Conservation (phyloP, 30 jellyfish, hydroid and myxozoan species). For the Chrysaora quinquecirrha region DNA sequence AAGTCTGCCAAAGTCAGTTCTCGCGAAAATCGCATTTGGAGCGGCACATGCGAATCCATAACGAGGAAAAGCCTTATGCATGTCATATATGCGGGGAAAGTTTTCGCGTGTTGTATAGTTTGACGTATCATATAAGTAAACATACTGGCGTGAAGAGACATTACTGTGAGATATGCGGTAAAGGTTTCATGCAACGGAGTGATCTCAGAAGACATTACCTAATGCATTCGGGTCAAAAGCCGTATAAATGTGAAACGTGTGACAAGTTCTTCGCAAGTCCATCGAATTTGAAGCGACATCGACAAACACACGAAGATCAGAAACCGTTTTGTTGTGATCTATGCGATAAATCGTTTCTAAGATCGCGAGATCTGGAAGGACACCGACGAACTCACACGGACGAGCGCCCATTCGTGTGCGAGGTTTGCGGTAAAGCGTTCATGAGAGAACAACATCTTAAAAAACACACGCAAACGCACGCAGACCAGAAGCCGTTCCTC, state of each 20-base stretch:
- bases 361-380: slow-evolving; percentile 49
- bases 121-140: slow-evolving; percentile 47
- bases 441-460: slow-evolving; percentile 49
- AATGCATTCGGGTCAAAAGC: slow-evolving; percentile 65
- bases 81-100: slow-evolving; percentile 65
- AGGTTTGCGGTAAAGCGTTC: slow-evolving; percentile 56
- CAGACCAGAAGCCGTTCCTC: slow-evolving; percentile 43
- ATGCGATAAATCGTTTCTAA: slow-evolving; percentile 43
- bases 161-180: slow-evolving; percentile 38
- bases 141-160: slow-evolving; percentile 65
- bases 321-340: slow-evolving; percentile 48
- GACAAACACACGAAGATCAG: slow-evolving; percentile 41
- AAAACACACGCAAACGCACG: slow-evolving; percentile 59
- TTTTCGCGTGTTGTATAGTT: slow-evolving; percentile 62
- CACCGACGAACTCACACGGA: slow-evolving; percentile 63
- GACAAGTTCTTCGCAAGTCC: slow-evolving; percentile 56
- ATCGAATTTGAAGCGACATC: slow-evolving; percentile 59
- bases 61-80: slow-evolving; percentile 60
- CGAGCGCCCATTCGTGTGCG: slow-evolving; percentile 61
- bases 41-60: slow-evolving; percentile 64
- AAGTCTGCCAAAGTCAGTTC: slow-evolving; percentile 40
- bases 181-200: slow-evolving; percentile 63
- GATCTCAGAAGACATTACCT: slow-evolving; percentile 53
- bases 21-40: slow-evolving; percentile 59
- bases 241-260: slow-evolving; percentile 45